A percentile compares a stretch with the other conserved stretches of the same genome.
These are phyloP conservation scores for Haliclona indistincta DNA, from an alignment of 37 sponge, comb jelly and placozoan species.

Conservation along the genomic window DNA sequence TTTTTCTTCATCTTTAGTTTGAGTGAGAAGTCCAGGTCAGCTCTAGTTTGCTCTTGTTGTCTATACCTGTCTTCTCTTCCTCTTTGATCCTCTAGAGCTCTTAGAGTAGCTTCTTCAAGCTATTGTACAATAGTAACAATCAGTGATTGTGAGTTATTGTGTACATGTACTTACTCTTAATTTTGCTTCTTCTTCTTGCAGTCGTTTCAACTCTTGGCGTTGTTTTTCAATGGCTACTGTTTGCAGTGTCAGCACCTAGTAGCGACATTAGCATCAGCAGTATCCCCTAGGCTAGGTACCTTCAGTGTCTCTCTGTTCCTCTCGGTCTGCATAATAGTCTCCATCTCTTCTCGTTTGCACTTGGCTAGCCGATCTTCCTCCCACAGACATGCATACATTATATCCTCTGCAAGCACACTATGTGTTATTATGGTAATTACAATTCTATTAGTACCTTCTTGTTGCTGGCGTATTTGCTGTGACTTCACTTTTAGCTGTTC, in stretches of 20 bases:
- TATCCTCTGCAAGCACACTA: conserved; percentile 82
- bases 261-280: not conserved
- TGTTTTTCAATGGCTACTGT: conserved; percentile 80
- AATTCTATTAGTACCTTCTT: conserved; percentile 60
- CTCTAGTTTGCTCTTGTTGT: conserved; percentile 77
- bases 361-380: conserved; percentile 84
- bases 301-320: conserved; percentile 83
- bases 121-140: not conserved
- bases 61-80: conserved; percentile 78
- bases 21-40: conserved; percentile 77
- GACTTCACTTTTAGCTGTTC: conserved; percentile 83
- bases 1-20: conserved; percentile 88
- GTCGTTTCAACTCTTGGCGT: conserved; percentile 57
- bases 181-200: conserved; percentile 89
- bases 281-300: conserved; percentile 18
- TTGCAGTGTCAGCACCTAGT: conserved; percentile 75
- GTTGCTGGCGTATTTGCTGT: conserved; percentile 48
- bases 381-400: conserved; percentile 93
- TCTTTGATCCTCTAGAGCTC: conserved; percentile 74
- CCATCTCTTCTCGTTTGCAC: conserved; percentile 92
- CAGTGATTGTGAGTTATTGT: not conserved
- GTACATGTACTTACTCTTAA: conserved; percentile 59
- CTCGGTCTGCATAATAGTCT: conserved; percentile 82
- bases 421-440: not conserved
- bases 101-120: conserved; percentile 69